Evolutionary conservation across 1,140 invertebrate species (phyloP), one percentile per base, ranked within the genome.

Genomic region (Drosophila nebulosa): DNA sequence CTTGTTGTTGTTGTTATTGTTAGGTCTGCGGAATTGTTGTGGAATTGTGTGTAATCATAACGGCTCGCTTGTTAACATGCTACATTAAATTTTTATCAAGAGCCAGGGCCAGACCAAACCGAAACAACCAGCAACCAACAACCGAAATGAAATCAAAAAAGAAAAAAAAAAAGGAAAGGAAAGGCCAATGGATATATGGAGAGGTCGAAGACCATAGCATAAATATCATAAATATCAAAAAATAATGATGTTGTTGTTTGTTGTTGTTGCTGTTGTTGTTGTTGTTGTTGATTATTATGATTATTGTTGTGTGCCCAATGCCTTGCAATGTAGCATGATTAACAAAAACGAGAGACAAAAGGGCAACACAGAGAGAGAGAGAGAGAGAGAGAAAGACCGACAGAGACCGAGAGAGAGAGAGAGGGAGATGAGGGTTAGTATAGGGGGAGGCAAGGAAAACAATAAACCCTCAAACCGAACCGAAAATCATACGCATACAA

Each of bases 31-130:
- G 39, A 46, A 46, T 46, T 46, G 39, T 46, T 46, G 32, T 84
- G 35, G 74, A 24, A 58, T 69, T 80, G 83, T 75, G 39, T 59
- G 69, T 75, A 86, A 86, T 88, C 83, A 88, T 88, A 88, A 88
- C 83, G 83, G 83, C 68, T 88, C 78, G 83, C 83, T 88, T 88
- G 83, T 88, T 88, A 88, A 88, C 83, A 88, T 88, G 83, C 78
- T 88, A 88, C 83, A 88, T 88, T 88, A 88, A 88, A 88, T 88
- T 88, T 88, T 88, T 88, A 86, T 86, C 83, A 86, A 86, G 83
- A 86, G 83, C 81, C 83, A 21, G 12, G 7, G 26, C n/a, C 36
- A 39, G 16, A 39, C 36, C 39, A 39, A 39, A 39, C 36, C n/a
- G 2, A 39, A 39, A 30, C 27, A n/a, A 24, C 24, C 24, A 24